These are phyloP conservation scores for Aradophagus sp. DNA, from an alignment of 1,140 invertebrate genomes.

Conservation along the genomic window DNA sequence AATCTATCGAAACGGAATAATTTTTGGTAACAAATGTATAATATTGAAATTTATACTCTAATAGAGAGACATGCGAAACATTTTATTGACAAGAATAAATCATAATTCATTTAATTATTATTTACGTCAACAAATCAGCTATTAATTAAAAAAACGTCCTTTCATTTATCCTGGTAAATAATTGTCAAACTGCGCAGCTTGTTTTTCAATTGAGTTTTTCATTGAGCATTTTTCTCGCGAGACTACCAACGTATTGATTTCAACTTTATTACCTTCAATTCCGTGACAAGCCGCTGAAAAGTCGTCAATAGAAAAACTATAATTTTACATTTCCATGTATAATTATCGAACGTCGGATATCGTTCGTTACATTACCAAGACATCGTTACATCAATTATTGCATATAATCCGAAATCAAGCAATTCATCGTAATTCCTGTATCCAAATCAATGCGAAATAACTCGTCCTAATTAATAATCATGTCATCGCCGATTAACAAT, in stretches of 20 bases:
- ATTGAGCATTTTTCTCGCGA: not conserved
- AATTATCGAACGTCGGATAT: too few relatives aligned
- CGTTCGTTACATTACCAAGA: too few relatives aligned
- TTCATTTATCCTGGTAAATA: too few relatives aligned
- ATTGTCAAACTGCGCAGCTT: not conserved
- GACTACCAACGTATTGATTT: constrained; percentile 37
- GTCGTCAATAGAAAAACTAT: constrained; percentile 8
- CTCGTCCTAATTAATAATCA: constrained; percentile 42
- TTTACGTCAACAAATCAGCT: too few relatives aligned
- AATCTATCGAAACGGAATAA: too few relatives aligned
- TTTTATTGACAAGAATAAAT: too few relatives aligned
- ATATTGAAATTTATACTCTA: too few relatives aligned
- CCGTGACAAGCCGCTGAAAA: constrained; percentile 33
- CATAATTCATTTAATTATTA: too few relatives aligned
- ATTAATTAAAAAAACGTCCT: too few relatives aligned
- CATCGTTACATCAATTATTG: constrained; percentile 31
- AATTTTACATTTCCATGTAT: constrained; percentile 23
- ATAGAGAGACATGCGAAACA: too few relatives aligned
- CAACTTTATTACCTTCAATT: constrained; percentile 35
- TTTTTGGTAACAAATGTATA: too few relatives aligned
- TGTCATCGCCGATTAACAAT: constrained; percentile 33
- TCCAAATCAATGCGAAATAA: constrained; percentile 17
- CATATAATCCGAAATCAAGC: constrained; percentile 10
- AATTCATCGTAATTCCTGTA: constrained; percentile 43
- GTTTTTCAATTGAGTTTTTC: constrained; percentile 12